Percentiles rank a stretch among this genome's conserved stretches.
These are phyloP conservation scores for Pammene aurita DNA, from an alignment of 2,888 invertebrate species.

Conservation along the genomic window DNA sequence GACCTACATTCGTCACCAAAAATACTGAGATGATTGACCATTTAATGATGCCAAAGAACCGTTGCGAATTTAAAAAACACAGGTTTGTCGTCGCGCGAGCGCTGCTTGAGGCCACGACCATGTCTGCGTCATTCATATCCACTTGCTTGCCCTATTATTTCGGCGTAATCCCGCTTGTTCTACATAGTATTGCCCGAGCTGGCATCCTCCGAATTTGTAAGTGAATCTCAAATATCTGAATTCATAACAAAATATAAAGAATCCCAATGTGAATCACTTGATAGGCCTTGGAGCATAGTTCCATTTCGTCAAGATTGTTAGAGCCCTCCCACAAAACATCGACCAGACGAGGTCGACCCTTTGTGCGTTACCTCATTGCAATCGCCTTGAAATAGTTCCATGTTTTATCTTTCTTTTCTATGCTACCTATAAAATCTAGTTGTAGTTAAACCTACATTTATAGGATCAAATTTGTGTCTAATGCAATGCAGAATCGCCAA, in stretches of 20 bases:
- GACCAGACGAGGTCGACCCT: constrained; percentile 77
- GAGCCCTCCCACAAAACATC: constrained; percentile 66
- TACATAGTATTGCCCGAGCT: not conserved
- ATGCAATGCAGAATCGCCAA: not conserved
- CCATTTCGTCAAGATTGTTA: constrained; percentile 51
- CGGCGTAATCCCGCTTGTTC: not conserved
- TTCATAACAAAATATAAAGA: not conserved
- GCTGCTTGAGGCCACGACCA: constrained; percentile 3
- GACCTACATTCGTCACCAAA: constrained; percentile 66
- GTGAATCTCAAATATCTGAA: not conserved
- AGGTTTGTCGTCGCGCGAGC: constrained; percentile 36
- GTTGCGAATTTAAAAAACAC: constrained; percentile 58
- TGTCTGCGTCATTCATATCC: constrained; percentile 12
- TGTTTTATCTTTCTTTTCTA: constrained; percentile 73
- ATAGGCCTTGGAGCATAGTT: constrained; percentile 36
- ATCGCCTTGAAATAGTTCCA: constrained; percentile 81
- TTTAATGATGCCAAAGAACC: constrained; percentile 71
- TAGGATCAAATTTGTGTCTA: not conserved
- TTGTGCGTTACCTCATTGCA: constrained; percentile 77
- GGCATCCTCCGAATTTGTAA: too few relatives aligned
- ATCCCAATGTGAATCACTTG: not conserved
- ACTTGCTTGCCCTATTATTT: constrained; percentile 1
- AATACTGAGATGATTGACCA: constrained; percentile 72
- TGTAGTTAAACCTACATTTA: not conserved
- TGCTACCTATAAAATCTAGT: constrained; percentile 61